Percentiles rank a stretch among this genome's conserved stretches.
phyloP scores from a whole-genome alignment of 2,888 invertebrate genomes.

The Ligdia adustata region DNA sequence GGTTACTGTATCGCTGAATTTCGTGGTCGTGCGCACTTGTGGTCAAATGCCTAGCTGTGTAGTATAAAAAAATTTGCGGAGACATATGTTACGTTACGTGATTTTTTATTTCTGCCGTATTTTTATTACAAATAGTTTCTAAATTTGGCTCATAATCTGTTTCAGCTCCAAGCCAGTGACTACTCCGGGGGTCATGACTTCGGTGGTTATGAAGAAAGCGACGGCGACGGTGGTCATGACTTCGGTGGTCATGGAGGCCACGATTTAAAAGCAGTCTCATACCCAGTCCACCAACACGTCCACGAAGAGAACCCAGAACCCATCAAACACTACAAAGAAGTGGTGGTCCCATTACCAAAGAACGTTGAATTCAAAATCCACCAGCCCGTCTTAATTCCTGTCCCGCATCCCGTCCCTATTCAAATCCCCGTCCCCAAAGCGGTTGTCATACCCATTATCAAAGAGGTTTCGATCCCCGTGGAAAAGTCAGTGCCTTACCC shows the following conservation, averaged over 20 bases:
- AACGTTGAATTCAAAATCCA: constrained; percentile 85
- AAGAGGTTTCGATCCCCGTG: constrained; percentile 87
- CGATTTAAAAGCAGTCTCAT: constrained; percentile 70
- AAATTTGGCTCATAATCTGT: constrained; percentile 28
- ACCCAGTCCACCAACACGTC: constrained; percentile 86
- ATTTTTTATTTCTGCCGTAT: background rate
- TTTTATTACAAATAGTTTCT: background rate
- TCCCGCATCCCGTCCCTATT: constrained; percentile 87
- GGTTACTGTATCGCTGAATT: no score
- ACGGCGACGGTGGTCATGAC: constrained; percentile 41
- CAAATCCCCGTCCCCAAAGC: constrained; percentile 88
- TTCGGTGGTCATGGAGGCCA: constrained; percentile 60
- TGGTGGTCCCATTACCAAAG: constrained; percentile 86
- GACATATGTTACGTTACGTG: no score
- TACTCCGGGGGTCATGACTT: constrained; percentile 56
- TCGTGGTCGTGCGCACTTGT: no score
- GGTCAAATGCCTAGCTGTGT: no score
- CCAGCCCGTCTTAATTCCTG: constrained; percentile 82
- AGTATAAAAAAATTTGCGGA: no score
- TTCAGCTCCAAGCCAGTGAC: constrained; percentile 70
- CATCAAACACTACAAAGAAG: constrained; percentile 87
- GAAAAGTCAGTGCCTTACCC: constrained; percentile 90
- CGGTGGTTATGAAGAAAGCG: constrained; percentile 46
- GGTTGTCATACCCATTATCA: constrained; percentile 87
- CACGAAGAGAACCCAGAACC: constrained; percentile 88